These are phyloP conservation scores for Megaceryle alcyon DNA, from an alignment of 2,797 vertebrate species.

Conservation along the genomic window DNA sequence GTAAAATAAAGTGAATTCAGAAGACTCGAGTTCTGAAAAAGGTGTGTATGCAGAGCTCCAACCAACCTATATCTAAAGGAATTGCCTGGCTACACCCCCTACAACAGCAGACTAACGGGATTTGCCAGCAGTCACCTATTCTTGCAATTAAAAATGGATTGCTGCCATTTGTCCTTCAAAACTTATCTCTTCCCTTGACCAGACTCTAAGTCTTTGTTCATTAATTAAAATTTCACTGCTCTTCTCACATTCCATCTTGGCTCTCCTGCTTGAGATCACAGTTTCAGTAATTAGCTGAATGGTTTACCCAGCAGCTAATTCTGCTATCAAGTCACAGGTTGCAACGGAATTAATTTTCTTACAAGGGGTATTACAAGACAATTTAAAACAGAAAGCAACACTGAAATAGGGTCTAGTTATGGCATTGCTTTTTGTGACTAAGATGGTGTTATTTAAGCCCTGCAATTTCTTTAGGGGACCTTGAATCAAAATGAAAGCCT, in stretches of 20 bases:
- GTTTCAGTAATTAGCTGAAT: constrained; percentile 37
- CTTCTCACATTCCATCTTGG: background rate
- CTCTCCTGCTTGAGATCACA: background rate
- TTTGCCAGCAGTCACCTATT: background rate
- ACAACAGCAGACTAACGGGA: background rate
- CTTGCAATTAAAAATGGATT: background rate
- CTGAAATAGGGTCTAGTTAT: background rate
- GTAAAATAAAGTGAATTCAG: background rate
- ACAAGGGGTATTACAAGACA: background rate
- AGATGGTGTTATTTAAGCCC: background rate
- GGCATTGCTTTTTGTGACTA: background rate
- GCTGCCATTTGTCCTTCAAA: constrained; percentile 21
- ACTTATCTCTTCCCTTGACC: background rate
- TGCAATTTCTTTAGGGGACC: background rate
- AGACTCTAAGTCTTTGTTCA: background rate
- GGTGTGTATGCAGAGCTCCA: background rate
- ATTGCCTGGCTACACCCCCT: background rate
- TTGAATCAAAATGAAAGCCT: background rate
- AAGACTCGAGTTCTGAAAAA: background rate
- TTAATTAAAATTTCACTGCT: constrained; percentile 41
- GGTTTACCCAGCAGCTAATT: background rate
- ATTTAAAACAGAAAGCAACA: constrained; percentile 12
- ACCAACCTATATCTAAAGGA: background rate
- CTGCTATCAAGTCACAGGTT: constrained; percentile 17
- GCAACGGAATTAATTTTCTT: constrained; percentile 29